Conservation (phyloP, 2,113 vertebrate genomes). For the Cochlearius cochlearius region DNA sequence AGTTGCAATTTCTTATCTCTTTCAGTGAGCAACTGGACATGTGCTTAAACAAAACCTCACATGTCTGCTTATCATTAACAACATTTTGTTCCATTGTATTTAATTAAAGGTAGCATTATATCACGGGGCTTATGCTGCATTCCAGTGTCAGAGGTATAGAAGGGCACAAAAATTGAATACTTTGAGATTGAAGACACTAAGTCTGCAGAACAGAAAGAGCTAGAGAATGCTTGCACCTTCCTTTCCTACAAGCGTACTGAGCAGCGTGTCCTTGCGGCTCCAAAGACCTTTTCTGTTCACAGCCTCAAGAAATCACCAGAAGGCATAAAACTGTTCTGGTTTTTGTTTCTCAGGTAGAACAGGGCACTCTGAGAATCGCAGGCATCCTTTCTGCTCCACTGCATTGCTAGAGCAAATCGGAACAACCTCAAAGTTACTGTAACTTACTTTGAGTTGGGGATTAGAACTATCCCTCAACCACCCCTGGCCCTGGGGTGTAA, state of each 20-base stretch:
- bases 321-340: background rate
- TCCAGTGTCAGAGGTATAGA: background rate
- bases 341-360: background rate
- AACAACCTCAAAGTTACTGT: background rate
- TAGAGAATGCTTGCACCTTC: background rate
- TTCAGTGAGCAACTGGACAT: background rate
- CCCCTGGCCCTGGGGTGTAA: background rate
- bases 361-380: background rate
- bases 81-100: background rate
- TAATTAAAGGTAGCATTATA: constrained; percentile 23
- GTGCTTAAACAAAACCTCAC: constrained; percentile 37
- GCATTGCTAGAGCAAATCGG: background rate
- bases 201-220: background rate
- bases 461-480: background rate
- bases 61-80: constrained; percentile 20
- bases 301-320: background rate
- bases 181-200: background rate
- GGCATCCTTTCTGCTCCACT: background rate
- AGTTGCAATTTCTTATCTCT: constrained; percentile 38
- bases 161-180: background rate
- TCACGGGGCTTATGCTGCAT: background rate
- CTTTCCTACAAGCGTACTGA: background rate
- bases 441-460: background rate
- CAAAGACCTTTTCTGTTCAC: background rate
- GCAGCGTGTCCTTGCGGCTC: background rate